Base-by-base conservation (phyloP, 2,113 vertebrate genomes). In the Gobio gobio region DNA sequence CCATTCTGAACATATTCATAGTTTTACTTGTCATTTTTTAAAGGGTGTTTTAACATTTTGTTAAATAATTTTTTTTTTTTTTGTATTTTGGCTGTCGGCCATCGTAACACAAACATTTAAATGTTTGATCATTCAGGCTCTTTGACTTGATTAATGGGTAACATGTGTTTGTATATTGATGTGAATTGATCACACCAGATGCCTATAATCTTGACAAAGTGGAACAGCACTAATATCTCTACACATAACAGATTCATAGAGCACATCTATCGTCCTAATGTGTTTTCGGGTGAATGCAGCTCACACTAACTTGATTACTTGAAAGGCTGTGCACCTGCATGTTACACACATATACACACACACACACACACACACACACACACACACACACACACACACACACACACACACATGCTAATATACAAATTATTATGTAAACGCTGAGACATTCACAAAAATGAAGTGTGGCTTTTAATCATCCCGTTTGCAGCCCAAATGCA, bases 101-200 rank as follows among this genome's bases (percentile, higher is more conserved):
- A 79, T 45, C 9, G 40, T 6, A 78, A 66, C n/a, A 29, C 33
- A 58, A 58, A 54, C 51, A n/a, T 68, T 5, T 72, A 20, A 12
- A 72, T 20, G 10, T 85, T 59, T n/a, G 49, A 79, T 36, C 16
- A 72, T 47, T 40, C n/a, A 22, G 58, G 9, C n/a, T 26, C 1
- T 45, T 77, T 79, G 76, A 29, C 49, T 85, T 72, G 64, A 59
- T 79, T 56, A 85, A 85, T 79, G 76, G 36, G 51, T 24, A 72
- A 51, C 64, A 33, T 78, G 76, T 72, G 76, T 61, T 22, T 72
- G 24, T 59, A 3, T 85, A 79, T 58, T 70, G 49, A 56, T 70
- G 18, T 10, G 29, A 72, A 58, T 59, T 59, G 76, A 58, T 47
- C 83, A n/a, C 58, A 72, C 75, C 76, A 79, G 63, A 79, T 78